Conservation (phyloP, 1,140 invertebrate genomes). For the Tribolium madens region DNA sequence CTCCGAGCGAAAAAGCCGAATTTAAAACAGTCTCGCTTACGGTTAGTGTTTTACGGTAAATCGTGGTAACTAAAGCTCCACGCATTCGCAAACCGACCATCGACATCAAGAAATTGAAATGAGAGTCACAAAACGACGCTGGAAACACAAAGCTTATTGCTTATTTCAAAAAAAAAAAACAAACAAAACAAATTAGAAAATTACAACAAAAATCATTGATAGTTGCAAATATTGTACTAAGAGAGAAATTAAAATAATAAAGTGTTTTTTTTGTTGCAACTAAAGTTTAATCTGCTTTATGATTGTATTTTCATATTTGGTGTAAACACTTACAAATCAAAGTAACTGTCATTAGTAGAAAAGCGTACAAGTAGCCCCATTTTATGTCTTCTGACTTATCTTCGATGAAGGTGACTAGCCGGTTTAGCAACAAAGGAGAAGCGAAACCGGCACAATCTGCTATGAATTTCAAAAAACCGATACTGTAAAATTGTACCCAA, state of each 20-base stretch:
- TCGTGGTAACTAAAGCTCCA: constrained; percentile 83
- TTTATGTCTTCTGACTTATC: constrained; percentile 74
- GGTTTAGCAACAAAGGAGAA: constrained; percentile 89
- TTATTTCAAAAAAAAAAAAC: too few species aligned
- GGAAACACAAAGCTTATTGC: constrained; percentile 49
- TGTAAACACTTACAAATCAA: constrained; percentile 70
- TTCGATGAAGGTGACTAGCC: constrained; percentile 85
- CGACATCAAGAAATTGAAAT: constrained; percentile 91
- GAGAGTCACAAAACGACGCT: constrained; percentile 83
- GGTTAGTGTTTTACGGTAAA: constrained; percentile 89
- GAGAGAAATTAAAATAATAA: too few species aligned
- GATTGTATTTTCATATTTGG: background rate
- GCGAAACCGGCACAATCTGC: constrained; percentile 88
- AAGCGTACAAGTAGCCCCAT: constrained; percentile 85
- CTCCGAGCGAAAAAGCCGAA: constrained; percentile 79
- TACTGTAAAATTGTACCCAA: constrained; percentile 87
- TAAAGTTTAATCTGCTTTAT: too few species aligned
- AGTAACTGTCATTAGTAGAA: constrained; percentile 76
- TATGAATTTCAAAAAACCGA: constrained; percentile 89
- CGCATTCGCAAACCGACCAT: constrained; percentile 90
- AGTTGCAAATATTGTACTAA: too few species aligned
- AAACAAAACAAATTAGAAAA: too few species aligned
- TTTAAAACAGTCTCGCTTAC: constrained; percentile 69
- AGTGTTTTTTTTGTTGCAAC: too few species aligned
- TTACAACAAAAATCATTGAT: too few species aligned